Conservation (phyloP, 2,888 invertebrate species). For the Beris chalybata region DNA sequence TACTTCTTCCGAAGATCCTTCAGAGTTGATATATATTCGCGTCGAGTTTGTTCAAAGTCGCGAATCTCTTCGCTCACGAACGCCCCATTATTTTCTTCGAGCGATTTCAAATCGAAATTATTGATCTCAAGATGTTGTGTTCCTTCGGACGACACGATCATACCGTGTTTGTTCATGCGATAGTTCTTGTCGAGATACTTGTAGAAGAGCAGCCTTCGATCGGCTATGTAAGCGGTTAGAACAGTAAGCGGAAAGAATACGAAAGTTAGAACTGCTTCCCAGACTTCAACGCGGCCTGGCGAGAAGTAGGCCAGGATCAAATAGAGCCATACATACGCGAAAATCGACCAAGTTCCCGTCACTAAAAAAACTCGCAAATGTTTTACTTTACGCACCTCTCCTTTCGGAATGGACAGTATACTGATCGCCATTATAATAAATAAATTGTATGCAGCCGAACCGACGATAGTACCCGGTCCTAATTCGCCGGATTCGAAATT, state of each 20-base stretch:
- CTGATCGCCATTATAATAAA: slow-evolving; percentile 94
- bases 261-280: slow-evolving; percentile 92
- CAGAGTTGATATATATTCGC: slow-evolving; percentile 90
- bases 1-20: slow-evolving; percentile 88
- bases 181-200: slow-evolving; percentile 82
- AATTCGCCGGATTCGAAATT: slow-evolving; percentile 89
- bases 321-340: slow-evolving; percentile 96
- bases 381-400: slow-evolving; percentile 83
- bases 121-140: slow-evolving; percentile 73
- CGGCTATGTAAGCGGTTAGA: slow-evolving; percentile 88
- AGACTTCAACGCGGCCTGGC: slow-evolving; percentile 81
- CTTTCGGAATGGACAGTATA: slow-evolving; percentile 81
- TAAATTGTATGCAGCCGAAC: slow-evolving; percentile 93
- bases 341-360: slow-evolving; percentile 93
- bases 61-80: slow-evolving; percentile 65
- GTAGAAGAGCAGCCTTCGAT: slow-evolving; percentile 75
- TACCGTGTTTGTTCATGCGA: slow-evolving; percentile 78
- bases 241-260: slow-evolving; percentile 92
- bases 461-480: slow-evolving; percentile 94
- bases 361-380: slow-evolving; percentile 93
- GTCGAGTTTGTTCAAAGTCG: slow-evolving; percentile 89
- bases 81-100: slow-evolving; percentile 60
- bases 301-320: slow-evolving; percentile 83
- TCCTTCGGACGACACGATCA: slow-evolving; percentile 77
- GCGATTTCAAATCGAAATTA: slow-evolving; percentile 61